A percentile compares a stretch with the other conserved stretches of the same genome.
Evolutionary conservation across 2,797 vertebrate species (phyloP).

Genomic region (Tenualosa thibaudeaui): DNA sequence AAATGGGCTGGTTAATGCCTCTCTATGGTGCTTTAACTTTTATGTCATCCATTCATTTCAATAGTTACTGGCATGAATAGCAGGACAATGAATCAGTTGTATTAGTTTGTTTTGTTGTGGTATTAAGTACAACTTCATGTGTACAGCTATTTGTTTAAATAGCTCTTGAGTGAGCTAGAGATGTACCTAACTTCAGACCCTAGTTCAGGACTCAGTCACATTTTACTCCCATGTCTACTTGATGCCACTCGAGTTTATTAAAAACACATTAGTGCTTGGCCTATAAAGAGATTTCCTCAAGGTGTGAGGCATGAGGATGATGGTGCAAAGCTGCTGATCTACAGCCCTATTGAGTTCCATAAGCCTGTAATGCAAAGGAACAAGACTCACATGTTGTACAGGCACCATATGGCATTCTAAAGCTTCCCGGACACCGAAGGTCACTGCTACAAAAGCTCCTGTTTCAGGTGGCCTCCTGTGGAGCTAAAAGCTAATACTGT

Average conservation of each 20-base stretch:
- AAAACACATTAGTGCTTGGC: constrained; percentile 61
- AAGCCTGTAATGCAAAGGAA: constrained; percentile 10
- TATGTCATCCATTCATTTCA: background rate
- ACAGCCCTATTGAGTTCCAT: background rate
- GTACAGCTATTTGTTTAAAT: background rate
- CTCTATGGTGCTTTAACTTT: background rate
- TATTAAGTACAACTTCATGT: background rate
- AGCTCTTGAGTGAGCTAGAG: background rate
- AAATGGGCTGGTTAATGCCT: background rate
- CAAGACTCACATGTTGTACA: constrained; percentile 21
- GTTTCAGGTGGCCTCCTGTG: background rate
- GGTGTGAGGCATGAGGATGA: constrained; percentile 52
- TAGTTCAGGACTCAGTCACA: background rate
- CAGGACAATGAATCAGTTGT: background rate
- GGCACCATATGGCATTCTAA: constrained; percentile 27
- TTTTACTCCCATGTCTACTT: constrained; percentile 51
- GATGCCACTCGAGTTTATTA: constrained; percentile 54
- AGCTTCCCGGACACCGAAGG: background rate
- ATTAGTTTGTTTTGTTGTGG: background rate
- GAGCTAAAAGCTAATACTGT: background rate
- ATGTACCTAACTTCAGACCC: background rate
- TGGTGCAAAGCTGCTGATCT: constrained; percentile 30
- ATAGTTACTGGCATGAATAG: background rate
- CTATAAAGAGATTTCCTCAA: constrained; percentile 73
- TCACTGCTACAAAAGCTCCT: background rate